These are phyloP conservation scores for Clavelina lepadiformis DNA, from an alignment of 23 tunicate species.

Conservation along the genomic window DNA sequence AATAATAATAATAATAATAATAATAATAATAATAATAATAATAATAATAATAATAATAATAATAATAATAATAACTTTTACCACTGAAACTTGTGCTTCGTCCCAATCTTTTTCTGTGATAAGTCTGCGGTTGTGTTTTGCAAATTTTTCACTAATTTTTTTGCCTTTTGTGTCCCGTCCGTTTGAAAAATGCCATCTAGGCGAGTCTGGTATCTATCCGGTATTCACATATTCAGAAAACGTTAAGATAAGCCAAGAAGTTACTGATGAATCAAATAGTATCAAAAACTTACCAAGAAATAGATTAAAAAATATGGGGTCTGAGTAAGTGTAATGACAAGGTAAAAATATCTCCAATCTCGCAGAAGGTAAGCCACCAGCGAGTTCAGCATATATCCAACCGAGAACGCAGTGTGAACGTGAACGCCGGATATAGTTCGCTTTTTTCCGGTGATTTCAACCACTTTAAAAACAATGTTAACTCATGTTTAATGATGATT, in stretches of 20 bases:
- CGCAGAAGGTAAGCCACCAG: constrained; percentile 45
- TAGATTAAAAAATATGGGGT: constrained; percentile 48
- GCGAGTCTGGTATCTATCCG: constrained; percentile 63
- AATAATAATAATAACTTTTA: no score
- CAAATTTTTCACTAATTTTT: constrained; percentile 32
- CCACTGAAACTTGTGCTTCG: constrained; percentile 29
- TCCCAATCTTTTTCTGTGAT: constrained; percentile 48
- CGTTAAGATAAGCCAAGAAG: no score
- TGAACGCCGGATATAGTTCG: constrained; percentile 52
- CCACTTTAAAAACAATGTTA: no score
- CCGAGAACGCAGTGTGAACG: constrained; percentile 59
- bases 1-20: no score
- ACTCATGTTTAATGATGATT: no score
- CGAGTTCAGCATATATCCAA: constrained; percentile 62
- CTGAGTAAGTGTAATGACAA: constrained; percentile 45
- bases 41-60: no score
- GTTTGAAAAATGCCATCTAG: constrained; percentile 65
- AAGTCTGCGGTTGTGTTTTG: constrained; percentile 27
- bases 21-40: no score
- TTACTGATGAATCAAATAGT: background rate
- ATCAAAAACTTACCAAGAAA: constrained; percentile 37
- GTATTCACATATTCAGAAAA: no score
- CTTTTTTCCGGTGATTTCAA: constrained; percentile 57
- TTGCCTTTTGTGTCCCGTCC: constrained; percentile 56
- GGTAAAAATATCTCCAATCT: constrained; percentile 64